phyloP scores from a whole-genome alignment of 1,140 invertebrate species.

The Octopus sinensis region DNA sequence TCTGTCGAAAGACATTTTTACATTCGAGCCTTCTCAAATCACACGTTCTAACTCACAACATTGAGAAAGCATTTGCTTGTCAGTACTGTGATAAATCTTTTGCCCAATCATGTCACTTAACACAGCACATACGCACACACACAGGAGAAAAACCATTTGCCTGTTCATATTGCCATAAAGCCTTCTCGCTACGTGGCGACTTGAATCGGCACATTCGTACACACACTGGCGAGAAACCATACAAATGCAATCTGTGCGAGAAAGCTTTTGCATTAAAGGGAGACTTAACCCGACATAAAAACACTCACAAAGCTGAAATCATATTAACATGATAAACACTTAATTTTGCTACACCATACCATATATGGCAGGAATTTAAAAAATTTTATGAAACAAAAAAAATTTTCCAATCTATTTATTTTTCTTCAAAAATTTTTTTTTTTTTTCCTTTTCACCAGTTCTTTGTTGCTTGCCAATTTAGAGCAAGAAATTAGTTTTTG shows the following conservation, averaged over 20 bases:
- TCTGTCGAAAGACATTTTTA: conserved; percentile 21
- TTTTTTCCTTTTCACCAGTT: too few relatives aligned
- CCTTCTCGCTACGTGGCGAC: conserved; percentile 71
- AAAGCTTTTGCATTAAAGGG: conserved; percentile 59
- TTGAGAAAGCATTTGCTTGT: conserved; percentile 18
- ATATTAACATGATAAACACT: not conserved
- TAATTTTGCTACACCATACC: too few relatives aligned
- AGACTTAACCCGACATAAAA: conserved; percentile 20
- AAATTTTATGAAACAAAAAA: too few relatives aligned
- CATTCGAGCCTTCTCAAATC: conserved; percentile 18
- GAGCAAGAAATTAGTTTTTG: too few relatives aligned
- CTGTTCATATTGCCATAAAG: conserved; percentile 47
- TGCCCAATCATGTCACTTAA: conserved; percentile 63
- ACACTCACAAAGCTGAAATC: not conserved
- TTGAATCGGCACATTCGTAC: conserved; percentile 24
- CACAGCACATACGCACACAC: conserved; percentile 58
- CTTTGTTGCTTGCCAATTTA: too few relatives aligned
- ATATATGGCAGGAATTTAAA: too few relatives aligned
- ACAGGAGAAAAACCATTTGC: conserved; percentile 27
- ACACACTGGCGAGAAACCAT: conserved; percentile 33
- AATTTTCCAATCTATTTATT: too few relatives aligned
- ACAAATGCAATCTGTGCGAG: conserved; percentile 48
- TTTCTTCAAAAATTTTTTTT: too few relatives aligned
- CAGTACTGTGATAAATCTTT: conserved; percentile 20
- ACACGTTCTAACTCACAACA: conserved; percentile 2